phyloP scores from a whole-genome alignment of 2,888 invertebrate species.

The Girardia tigrina region DNA sequence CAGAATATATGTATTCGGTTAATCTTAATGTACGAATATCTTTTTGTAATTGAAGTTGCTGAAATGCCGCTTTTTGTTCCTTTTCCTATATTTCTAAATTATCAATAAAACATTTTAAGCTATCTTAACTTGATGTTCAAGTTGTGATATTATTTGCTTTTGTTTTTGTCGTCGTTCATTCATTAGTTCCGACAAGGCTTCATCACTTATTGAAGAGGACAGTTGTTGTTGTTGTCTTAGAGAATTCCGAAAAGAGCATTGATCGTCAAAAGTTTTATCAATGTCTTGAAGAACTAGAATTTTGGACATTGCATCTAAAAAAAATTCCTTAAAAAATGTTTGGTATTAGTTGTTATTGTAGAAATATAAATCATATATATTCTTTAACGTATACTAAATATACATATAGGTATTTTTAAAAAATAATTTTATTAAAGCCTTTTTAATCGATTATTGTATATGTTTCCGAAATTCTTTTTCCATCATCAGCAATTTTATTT shows the following conservation, averaged over 20 bases:
- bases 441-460: too few relatives aligned
- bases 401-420: too few relatives aligned
- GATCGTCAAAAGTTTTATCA: background rate
- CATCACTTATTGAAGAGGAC: background rate
- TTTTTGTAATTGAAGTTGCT: background rate
- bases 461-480: too few relatives aligned
- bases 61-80: slow-evolving; percentile 14
- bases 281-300: background rate
- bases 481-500: too few relatives aligned
- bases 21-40: background rate
- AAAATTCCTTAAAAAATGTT: too few relatives aligned
- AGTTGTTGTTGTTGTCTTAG: background rate
- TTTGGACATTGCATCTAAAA: background rate
- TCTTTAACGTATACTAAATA: too few relatives aligned
- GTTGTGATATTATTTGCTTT: background rate
- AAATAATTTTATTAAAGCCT: too few relatives aligned
- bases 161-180: background rate
- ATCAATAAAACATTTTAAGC: background rate
- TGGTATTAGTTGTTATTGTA: too few relatives aligned
- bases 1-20: background rate
- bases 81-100: background rate
- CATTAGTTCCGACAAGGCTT: background rate
- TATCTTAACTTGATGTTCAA: background rate
- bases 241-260: too few relatives aligned
- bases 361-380: too few relatives aligned